phyloP scores from a whole-genome alignment of 2,888 invertebrate genomes.

The Argyra leucocephala region DNA sequence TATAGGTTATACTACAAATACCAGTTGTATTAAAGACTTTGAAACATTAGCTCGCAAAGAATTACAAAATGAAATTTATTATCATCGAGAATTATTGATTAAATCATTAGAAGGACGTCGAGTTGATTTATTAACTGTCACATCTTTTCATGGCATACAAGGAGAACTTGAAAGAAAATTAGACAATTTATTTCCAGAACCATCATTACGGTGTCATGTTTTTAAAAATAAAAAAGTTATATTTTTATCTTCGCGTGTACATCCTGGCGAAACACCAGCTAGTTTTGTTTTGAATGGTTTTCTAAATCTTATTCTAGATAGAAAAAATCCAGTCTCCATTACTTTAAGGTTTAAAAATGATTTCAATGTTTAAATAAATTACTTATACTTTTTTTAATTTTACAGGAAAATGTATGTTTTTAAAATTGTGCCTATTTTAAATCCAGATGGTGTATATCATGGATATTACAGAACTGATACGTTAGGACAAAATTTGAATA shows the following conservation, averaged over 20 bases:
- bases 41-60: not conserved
- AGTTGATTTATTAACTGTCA: constrained; percentile 73
- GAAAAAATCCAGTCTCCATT: constrained; percentile 65
- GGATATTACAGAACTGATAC: constrained; percentile 84
- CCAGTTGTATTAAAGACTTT: not conserved
- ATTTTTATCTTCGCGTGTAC: constrained; percentile 79
- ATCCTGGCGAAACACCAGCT: constrained; percentile 86
- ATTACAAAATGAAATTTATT: constrained; percentile 64
- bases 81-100: constrained; percentile 69
- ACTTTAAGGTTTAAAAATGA: constrained; percentile 47
- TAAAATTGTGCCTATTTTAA: constrained; percentile 81
- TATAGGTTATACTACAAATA: not conserved
- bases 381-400: not conserved
- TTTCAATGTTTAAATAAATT: not conserved
- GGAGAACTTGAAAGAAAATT: constrained; percentile 62
- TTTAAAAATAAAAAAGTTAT: constrained; percentile 74
- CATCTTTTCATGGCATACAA: constrained; percentile 68
- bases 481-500: constrained; percentile 76
- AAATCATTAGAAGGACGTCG: constrained; percentile 67
- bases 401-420: constrained; percentile 61
- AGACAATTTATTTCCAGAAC: constrained; percentile 63
- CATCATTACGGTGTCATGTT: constrained; percentile 58
- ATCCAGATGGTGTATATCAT: constrained; percentile 80
- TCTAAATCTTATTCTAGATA: constrained; percentile 63
- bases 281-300: constrained; percentile 86